Conservation (phyloP, 2,888 invertebrate species). For the Marronus borbonicus region DNA sequence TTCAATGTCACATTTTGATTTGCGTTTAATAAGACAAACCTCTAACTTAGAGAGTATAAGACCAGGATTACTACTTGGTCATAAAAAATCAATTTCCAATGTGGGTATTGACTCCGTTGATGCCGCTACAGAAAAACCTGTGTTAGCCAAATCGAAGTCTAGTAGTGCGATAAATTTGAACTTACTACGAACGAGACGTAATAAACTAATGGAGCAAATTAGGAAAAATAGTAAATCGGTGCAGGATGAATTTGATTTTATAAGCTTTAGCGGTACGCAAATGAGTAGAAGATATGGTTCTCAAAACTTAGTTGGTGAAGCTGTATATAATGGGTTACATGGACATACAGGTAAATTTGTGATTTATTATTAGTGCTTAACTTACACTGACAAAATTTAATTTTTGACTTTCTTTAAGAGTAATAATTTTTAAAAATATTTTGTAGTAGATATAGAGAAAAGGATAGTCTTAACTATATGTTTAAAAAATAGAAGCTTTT, state of each 20-base stretch:
- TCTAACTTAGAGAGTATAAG: conserved; percentile 69
- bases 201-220: conserved; percentile 65
- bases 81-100: conserved; percentile 59
- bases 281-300: conserved; percentile 60
- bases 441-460: too few relatives aligned
- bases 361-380: not conserved
- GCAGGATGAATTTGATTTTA: conserved; percentile 68
- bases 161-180: conserved; percentile 70
- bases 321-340: conserved; percentile 45
- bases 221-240: conserved; percentile 65
- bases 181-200: conserved; percentile 65
- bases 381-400: not conserved
- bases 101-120: conserved; percentile 59
- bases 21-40: conserved; percentile 66
- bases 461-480: too few relatives aligned
- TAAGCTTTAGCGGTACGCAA: conserved; percentile 64
- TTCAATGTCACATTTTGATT: conserved; percentile 64
- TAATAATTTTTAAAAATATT: too few relatives aligned
- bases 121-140: conserved; percentile 60
- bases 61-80: conserved; percentile 62
- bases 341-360: conserved; percentile 51
- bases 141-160: conserved; percentile 69
- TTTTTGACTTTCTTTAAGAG: too few relatives aligned
- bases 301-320: conserved; percentile 47
- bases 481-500: too few relatives aligned